phyloP scores from a whole-genome alignment of 2,888 invertebrate species.

The Cecidostiba fungosa region DNA sequence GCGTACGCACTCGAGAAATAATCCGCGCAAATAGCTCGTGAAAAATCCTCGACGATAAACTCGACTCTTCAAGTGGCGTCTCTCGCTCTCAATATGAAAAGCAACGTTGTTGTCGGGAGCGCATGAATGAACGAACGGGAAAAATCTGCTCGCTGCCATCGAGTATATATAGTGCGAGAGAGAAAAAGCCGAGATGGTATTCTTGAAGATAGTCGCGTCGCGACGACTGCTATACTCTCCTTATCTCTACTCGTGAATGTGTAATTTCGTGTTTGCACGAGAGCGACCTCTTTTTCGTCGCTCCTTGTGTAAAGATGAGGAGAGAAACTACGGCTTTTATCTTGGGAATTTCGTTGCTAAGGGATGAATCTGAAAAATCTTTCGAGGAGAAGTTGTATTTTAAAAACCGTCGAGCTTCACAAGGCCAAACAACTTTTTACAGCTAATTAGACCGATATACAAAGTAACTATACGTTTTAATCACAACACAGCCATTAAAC shows the following conservation, averaged over 20 bases:
- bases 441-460: background rate
- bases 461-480: no score
- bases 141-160: background rate
- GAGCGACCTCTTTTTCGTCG: constrained; percentile 26
- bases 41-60: constrained; percentile 6
- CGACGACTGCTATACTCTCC: background rate
- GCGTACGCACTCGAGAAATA: background rate
- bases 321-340: background rate
- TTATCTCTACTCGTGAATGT: constrained; percentile 44
- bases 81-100: background rate
- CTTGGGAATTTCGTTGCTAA: background rate
- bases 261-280: constrained; percentile 54
- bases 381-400: background rate
- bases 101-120: background rate
- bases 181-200: background rate
- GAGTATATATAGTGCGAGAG: background rate
- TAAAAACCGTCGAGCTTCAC: no score
- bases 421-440: background rate
- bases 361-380: background rate
- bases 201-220: background rate
- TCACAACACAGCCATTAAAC: no score
- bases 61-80: background rate
- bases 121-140: constrained; percentile 14
- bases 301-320: background rate
- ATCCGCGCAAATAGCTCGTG: background rate